A percentile compares a stretch with the other conserved stretches of the same genome.
These are phyloP conservation scores for Pecten maximus DNA, from an alignment of 2,888 invertebrate species.

Conservation along the genomic window DNA sequence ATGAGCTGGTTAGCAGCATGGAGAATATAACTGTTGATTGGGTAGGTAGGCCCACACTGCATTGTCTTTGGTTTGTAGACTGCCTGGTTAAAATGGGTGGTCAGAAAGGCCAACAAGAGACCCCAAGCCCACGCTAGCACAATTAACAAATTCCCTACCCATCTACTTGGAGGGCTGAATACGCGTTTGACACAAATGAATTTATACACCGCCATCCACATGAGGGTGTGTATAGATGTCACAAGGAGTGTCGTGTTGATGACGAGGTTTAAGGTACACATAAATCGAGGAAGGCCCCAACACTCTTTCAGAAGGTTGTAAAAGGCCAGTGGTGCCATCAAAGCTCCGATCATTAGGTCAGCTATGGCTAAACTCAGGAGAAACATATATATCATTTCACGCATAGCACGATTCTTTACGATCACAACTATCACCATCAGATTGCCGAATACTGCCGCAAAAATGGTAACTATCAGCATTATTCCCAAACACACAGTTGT, in stretches of 20 bases:
- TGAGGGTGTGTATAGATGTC: conserved; percentile 82
- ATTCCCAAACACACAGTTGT: conserved; percentile 39
- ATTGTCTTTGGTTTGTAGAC: conserved; percentile 75
- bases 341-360: conserved; percentile 80
- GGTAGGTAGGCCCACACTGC: conserved; percentile 82
- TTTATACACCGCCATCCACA: conserved; percentile 83
- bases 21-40: conserved; percentile 72
- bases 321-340: conserved; percentile 82
- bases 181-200: conserved; percentile 81
- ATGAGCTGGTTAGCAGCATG: conserved; percentile 76
- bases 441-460: conserved; percentile 46
- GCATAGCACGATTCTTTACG: conserved; percentile 48
- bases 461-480: conserved; percentile 39
- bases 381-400: conserved; percentile 82
- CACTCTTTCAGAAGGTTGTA: conserved; percentile 79
- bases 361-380: conserved; percentile 82
- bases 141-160: conserved; percentile 79
- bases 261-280: conserved; percentile 82
- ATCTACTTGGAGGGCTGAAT: conserved; percentile 69
- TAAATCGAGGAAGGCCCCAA: conserved; percentile 79
- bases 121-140: conserved; percentile 81
- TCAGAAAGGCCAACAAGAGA: conserved; percentile 74
- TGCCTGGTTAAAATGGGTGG: conserved; percentile 76
- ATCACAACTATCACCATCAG: conserved; percentile 48
- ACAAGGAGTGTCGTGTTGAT: conserved; percentile 81